Base-by-base conservation (phyloP, 1,140 invertebrate species). In the Anoplophora glabripennis region DNA sequence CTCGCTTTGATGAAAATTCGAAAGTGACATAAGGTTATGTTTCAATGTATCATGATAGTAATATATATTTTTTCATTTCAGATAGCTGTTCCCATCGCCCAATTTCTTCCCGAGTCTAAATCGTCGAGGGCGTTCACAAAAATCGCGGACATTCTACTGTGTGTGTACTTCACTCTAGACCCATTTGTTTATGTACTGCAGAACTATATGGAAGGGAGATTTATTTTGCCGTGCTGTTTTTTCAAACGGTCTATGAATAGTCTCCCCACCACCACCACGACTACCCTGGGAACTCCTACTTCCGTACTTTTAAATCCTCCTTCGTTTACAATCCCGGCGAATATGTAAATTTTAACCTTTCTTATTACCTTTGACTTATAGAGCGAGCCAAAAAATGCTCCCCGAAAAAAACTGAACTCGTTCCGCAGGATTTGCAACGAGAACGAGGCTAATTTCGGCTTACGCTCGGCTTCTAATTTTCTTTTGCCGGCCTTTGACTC, bases 111-210 rank as follows among this genome's bases (percentile, higher is more conserved):
- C 10, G 62, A 68, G 57, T 52, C 68, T 46, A 57, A 67, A 64
- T 69, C 1, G 70, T 78, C 65, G 74, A 15, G 8, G 21, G 61
- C 74, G 35, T 80, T 89, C 61, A 81, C 80, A 47, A 74, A 76
- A 1, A 71, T 86, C 3, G 87, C 89, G 1, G 89, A 93, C 71
- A 76, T 90, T 7, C 75, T 91, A 40, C 85, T 92, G 73, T 84
- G 88, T n/a, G 67, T 92, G 18, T 90, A 93, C 71, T 93, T 92
- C 69, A 85, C 87, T 12, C 76, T 92, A 41, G 88, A 93, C 76
- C 91, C 91, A 1, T 88, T 88, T 59, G 84, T 93, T 44, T 92
- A 93, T 72, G 89, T 93, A 11, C 74, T 92, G 12, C 78, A 88
- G 63, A 78, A 87, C 47, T 73, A 72, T 54, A 60, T 71, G 8